Evolutionary conservation across 2,113 vertebrate genomes (phyloP).

Genomic region (Laterallus jamaicensis): DNA sequence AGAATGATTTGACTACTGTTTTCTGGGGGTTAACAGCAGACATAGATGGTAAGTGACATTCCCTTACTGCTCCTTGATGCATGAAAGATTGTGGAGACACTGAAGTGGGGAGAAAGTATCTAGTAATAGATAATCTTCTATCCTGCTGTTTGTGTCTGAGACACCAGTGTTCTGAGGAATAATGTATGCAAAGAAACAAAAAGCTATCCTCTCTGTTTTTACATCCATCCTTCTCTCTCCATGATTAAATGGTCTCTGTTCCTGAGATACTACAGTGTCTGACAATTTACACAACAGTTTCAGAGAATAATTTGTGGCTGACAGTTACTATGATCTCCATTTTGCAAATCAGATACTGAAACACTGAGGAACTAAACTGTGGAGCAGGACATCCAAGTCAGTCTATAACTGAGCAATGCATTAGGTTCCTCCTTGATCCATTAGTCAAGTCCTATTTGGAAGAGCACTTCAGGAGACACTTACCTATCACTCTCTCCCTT

Average conservation of each 20-base stretch:
- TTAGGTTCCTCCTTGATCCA: neutral
- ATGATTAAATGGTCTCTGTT: neutral
- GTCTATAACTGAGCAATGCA: neutral
- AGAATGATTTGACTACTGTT: neutral
- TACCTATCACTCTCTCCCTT: neutral
- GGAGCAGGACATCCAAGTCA: neutral
- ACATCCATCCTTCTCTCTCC: neutral
- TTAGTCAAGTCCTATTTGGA: neutral
- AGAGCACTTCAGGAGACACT: neutral
- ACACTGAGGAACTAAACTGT: neutral
- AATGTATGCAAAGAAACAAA: neutral
- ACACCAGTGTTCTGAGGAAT: neutral
- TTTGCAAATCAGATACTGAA: slow-evolving; percentile 29
- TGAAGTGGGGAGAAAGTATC: neutral
- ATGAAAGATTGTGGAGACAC: slow-evolving; percentile 14
- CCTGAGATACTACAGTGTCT: neutral
- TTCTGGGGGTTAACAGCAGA: slow-evolving; percentile 14
- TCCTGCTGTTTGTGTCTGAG: neutral
- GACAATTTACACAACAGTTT: neutral
- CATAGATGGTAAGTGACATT: slow-evolving; percentile 31
- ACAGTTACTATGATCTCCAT: neutral
- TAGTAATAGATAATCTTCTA: slow-evolving; percentile 2
- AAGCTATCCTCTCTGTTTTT: neutral
- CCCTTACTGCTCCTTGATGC: slow-evolving; percentile 20
- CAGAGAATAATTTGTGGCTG: neutral